A percentile compares a stretch with the other conserved stretches of the same genome.
These are phyloP conservation scores for Eupithecia inturbata DNA, from an alignment of 2,888 invertebrate genomes.

Conservation along the genomic window DNA sequence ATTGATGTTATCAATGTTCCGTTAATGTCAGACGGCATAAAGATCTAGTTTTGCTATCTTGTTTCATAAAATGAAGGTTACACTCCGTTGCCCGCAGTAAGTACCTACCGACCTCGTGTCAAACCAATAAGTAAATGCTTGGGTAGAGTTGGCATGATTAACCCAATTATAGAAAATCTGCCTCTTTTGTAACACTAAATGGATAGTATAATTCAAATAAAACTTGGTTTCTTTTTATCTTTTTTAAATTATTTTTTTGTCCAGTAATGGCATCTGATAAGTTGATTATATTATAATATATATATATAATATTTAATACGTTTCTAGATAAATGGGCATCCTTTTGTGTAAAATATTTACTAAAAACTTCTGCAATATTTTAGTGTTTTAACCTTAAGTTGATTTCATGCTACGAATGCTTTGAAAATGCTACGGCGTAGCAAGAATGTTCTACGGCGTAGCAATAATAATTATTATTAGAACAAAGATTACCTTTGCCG, in stretches of 20 bases:
- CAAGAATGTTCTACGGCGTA: neutral
- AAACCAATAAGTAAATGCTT: neutral
- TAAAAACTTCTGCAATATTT: neutral
- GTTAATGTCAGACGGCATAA: slow-evolving; percentile 10
- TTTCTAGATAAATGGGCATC: no score
- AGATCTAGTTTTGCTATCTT: slow-evolving; percentile 3
- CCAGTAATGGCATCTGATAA: neutral
- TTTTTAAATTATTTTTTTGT: neutral
- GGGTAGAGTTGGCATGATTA: neutral
- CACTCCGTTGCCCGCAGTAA: neutral
- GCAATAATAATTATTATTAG: neutral
- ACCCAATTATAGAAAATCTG: neutral
- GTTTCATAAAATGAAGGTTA: slow-evolving; percentile 5
- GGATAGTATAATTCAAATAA: neutral
- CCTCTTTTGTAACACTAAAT: neutral
- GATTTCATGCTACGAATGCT: neutral
- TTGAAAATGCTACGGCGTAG: neutral
- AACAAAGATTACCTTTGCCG: neutral
- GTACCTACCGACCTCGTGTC: neutral
- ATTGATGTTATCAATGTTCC: slow-evolving; percentile 3
- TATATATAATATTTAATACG: no score
- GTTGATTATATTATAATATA: no score
- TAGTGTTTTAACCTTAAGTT: neutral
- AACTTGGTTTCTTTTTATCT: neutral
- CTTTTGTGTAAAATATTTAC: neutral